Conservation (phyloP, 2,797 vertebrate species). For the Dicrostonyx torquatus region DNA sequence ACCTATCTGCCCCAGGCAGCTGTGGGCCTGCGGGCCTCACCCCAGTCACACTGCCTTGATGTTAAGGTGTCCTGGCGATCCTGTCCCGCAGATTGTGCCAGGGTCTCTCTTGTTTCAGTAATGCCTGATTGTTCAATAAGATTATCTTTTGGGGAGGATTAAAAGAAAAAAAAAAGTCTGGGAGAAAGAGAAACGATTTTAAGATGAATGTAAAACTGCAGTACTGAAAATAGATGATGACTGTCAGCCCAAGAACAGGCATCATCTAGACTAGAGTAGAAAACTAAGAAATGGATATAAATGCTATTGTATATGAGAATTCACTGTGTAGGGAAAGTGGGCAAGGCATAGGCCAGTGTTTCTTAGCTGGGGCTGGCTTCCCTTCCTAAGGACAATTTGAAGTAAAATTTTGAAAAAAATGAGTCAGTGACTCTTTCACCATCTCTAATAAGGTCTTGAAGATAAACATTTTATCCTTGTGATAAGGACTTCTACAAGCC, state of each 20-base stretch:
- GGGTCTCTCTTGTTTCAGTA: not conserved
- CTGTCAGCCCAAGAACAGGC: not conserved
- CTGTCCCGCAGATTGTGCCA: not conserved
- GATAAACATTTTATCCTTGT: not conserved
- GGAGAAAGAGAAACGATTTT: constrained; percentile 4
- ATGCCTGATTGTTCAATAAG: not conserved
- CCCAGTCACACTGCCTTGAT: not conserved
- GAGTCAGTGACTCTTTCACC: not conserved
- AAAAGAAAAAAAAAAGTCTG: not conserved
- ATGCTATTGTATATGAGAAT: not conserved
- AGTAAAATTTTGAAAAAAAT: not conserved
- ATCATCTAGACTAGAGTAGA: not conserved
- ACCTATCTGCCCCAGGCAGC: constrained; percentile 57
- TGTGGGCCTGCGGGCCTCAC: not conserved
- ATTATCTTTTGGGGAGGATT: not conserved
- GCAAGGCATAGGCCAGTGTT: not conserved
- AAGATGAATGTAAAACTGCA: constrained; percentile 17
- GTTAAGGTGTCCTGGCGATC: not conserved
- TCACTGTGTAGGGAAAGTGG: not conserved
- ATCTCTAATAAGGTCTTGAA: not conserved
- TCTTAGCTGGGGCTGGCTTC: not conserved
- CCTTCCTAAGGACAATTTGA: not conserved
- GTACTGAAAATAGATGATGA: not conserved
- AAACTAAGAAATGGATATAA: not conserved
- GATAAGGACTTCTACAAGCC: not conserved